Conservation (phyloP, 2,113 vertebrate species). For the Sterna hirundo region DNA sequence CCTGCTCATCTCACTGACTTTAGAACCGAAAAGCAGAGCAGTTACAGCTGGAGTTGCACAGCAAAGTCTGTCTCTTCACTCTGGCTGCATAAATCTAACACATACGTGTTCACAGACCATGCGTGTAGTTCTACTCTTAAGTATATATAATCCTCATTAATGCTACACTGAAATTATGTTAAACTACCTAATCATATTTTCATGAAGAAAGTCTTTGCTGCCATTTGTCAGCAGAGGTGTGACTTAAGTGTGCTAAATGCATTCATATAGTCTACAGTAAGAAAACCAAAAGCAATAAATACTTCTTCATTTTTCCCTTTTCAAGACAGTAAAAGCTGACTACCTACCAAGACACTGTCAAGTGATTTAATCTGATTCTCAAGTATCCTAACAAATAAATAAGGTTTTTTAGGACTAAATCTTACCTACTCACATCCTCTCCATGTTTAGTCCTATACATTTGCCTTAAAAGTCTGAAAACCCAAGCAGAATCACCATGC, state of each 20-base stretch:
- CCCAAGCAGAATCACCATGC: background rate
- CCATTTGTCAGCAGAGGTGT: background rate
- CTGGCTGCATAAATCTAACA: background rate
- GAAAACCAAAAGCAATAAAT: background rate
- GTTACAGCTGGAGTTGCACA: background rate
- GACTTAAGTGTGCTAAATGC: background rate
- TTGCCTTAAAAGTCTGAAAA: background rate
- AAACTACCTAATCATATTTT: background rate
- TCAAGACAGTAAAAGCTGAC: background rate
- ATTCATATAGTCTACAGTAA: background rate
- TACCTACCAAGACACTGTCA: background rate
- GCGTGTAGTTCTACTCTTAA: background rate
- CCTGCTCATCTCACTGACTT: background rate
- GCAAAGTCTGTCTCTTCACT: background rate
- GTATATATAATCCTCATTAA: background rate
- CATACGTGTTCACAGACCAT: fast-evolving
- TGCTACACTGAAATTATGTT: background rate
- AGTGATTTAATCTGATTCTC: background rate
- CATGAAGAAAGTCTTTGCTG: background rate
- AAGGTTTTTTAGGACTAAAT: background rate
- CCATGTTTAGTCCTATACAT: background rate
- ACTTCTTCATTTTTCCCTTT: background rate
- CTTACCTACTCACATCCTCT: background rate
- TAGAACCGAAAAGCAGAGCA: background rate
- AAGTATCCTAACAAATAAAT: background rate